These are phyloP conservation scores for Todus mexicanus DNA, from an alignment of 2,797 vertebrate genomes.

Conservation along the genomic window DNA sequence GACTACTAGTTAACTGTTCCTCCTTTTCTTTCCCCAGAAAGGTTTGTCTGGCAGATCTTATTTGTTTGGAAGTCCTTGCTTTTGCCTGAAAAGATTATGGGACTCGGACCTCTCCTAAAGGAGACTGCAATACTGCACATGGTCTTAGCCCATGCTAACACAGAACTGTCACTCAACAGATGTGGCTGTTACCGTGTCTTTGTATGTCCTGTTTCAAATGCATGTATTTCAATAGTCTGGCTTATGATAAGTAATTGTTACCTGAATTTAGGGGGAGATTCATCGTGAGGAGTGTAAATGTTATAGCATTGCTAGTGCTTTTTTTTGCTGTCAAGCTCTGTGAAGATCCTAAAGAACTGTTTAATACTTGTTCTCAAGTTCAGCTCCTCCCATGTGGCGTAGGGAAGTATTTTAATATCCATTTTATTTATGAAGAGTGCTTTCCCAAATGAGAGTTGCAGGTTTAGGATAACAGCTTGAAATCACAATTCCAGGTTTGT, in stretches of 20 bases:
- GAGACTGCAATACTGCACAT: not conserved
- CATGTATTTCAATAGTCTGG: not conserved
- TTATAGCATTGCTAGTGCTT: not conserved
- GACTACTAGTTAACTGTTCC: not conserved
- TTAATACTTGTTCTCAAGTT: not conserved
- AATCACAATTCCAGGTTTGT: not conserved
- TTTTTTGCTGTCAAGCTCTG: not conserved
- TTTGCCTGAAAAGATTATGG: not conserved
- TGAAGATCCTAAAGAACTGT: not conserved
- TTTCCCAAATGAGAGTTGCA: not conserved
- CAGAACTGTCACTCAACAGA: not conserved
- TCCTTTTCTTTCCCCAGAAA: not conserved
- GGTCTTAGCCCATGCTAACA: not conserved
- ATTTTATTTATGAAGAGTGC: not conserved
- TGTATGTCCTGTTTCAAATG: not conserved
- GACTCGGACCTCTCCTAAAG: not conserved
- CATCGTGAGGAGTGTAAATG: not conserved
- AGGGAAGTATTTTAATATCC: not conserved
- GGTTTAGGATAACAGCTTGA: not conserved
- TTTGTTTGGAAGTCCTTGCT: not conserved
- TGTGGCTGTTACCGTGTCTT: not conserved
- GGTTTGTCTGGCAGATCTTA: not conserved
- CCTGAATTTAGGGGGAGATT: not conserved
- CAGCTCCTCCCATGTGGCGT: not conserved
- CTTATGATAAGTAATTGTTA: not conserved